These are phyloP conservation scores for Gavia stellata DNA, from an alignment of 2,113 vertebrate species.

Conservation along the genomic window DNA sequence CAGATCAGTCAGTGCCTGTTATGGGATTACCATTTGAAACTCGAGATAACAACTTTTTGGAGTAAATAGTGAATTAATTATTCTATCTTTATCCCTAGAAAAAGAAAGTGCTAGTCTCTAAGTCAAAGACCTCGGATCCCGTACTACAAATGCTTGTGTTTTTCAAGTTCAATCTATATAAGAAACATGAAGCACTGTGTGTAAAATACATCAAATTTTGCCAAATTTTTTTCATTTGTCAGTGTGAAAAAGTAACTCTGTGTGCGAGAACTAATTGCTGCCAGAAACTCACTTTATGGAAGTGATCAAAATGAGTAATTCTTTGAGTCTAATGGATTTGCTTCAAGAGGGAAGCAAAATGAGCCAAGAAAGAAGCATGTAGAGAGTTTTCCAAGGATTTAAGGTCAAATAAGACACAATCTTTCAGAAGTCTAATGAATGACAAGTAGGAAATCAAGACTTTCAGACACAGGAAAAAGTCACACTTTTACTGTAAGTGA, in stretches of 20 bases:
- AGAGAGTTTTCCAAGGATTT: conserved; percentile 16
- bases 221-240: background rate
- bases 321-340: conserved; percentile 14
- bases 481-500: background rate
- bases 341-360: conserved; percentile 3
- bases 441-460: background rate
- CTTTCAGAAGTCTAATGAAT: background rate
- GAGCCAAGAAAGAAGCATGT: background rate
- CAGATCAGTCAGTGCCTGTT: background rate
- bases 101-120: background rate
- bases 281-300: conserved; percentile 27
- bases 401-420: conserved; percentile 16
- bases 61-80: background rate
- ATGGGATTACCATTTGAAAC: background rate
- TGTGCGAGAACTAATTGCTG: background rate
- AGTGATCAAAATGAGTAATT: conserved; percentile 37
- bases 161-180: background rate
- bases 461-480: background rate
- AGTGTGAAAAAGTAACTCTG: conserved; percentile 18
- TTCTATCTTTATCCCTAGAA: background rate
- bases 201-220: background rate
- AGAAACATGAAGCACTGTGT: background rate
- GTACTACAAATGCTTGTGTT: background rate
- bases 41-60: background rate
- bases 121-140: background rate